Base-by-base conservation (phyloP, 2,888 invertebrate species). In the Salpingus planirostris region DNA sequence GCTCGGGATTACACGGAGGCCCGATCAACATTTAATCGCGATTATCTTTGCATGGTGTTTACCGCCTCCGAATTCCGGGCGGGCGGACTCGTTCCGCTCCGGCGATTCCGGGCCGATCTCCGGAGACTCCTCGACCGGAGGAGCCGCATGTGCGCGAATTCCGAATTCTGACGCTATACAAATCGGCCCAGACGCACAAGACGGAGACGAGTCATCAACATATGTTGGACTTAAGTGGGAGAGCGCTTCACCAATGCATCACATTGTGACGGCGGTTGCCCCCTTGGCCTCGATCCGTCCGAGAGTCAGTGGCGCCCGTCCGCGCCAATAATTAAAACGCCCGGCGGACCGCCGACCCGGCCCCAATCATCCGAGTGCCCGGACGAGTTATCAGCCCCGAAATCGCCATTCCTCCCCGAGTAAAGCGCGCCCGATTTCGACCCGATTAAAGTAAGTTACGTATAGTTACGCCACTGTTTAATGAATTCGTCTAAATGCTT, bases 221-320 rank as follows among this genome's bases (percentile, higher is more conserved):
- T 52, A 48, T 50, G 49, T 43, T 43, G 43, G 32, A 41, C 47
- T 47, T 45, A 51, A 54, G 52, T 53, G 52, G 56, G 54, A 54
- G 52, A 55, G 50, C 43, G 49, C n/a, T n/a, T n/a, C n/a, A 43
- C 42, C 38, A 49, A 49, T 50, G 50, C 48, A 52, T 50, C 49
- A 48, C 47, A 47, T 46, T 49, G 48, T 52, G 45, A 46, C 50
- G 47, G 31, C 40, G 41, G 33, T 39, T 50, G 50, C 43, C 50
- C 49, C 44, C 47, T 43, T 40, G 47, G 44, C 51, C 51, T 49
- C 48, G 49, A 48, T 44, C 46, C 49, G 40, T 38, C 33, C 30
- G 29, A 25, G 13, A 26, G n/a, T n/a, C 52, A 50, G 47, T 40
- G 48, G 51, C 51, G 49, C 36, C 34, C 18, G 6, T 18, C 18